Conservation (phyloP, 2,888 invertebrate species). For the Endotricha flammealis region DNA sequence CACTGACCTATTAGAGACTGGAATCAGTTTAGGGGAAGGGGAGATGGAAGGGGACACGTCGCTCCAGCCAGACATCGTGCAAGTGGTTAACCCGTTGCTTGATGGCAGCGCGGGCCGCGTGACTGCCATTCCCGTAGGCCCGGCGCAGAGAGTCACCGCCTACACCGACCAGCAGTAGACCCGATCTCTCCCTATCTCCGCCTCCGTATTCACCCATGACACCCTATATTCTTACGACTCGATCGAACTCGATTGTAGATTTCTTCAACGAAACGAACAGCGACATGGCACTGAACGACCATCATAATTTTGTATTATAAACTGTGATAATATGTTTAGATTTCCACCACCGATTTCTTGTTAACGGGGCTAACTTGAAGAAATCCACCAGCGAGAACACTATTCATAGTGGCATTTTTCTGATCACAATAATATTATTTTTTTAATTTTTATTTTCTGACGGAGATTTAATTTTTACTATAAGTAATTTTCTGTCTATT, state of each 20-base stretch:
- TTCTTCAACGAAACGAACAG: conserved; percentile 67
- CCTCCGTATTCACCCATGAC: conserved; percentile 36
- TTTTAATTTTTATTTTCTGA: conserved; percentile 55
- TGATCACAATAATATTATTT: conserved; percentile 68
- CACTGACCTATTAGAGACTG: conserved; percentile 48
- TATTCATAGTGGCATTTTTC: conserved; percentile 47
- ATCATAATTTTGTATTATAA: conserved; percentile 70
- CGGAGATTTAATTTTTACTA: conserved; percentile 57
- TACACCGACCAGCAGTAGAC: conserved; percentile 49
- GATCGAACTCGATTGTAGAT: conserved; percentile 61
- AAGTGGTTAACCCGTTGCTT: conserved; percentile 71
- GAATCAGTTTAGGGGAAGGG: conserved; percentile 59
- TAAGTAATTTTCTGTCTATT: conserved; percentile 45
- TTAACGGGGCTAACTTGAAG: conserved; percentile 59
- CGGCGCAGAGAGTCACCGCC: conserved; percentile 56
- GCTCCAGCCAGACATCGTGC: conserved; percentile 75
- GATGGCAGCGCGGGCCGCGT: conserved; percentile 69
- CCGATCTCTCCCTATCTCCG: conserved; percentile 23
- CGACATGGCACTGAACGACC: conserved; percentile 45
- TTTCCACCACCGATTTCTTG: conserved; percentile 72
- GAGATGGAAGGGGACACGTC: conserved; percentile 60
- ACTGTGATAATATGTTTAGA: conserved; percentile 76
- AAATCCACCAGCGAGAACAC: conserved; percentile 62
- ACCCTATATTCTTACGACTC: conserved; percentile 29
- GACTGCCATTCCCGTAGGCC: conserved; percentile 69